phyloP scores from a whole-genome alignment of 1,140 invertebrate species.

The Meloidogyne hapla region DNA sequence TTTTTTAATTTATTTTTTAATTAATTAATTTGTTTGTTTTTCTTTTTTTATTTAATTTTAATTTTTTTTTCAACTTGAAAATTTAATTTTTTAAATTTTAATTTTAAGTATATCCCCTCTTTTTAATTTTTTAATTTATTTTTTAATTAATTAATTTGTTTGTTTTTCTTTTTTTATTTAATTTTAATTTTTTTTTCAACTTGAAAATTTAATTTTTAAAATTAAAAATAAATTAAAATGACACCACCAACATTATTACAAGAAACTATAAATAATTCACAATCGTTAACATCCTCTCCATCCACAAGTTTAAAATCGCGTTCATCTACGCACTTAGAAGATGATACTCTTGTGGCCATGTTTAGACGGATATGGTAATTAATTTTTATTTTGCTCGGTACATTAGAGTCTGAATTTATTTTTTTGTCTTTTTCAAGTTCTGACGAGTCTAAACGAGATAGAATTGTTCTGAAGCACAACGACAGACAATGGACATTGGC shows the following conservation, averaged over 20 bases:
- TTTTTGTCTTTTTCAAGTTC: not conserved
- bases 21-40: not conserved
- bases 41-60: not conserved
- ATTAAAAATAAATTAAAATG: constrained; percentile 1
- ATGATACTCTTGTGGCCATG: constrained; percentile 10
- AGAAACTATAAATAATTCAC: not conserved
- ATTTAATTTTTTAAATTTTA: too few relatives aligned
- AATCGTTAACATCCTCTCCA: not conserved
- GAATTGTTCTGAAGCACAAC: constrained; percentile 43
- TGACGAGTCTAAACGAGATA: constrained; percentile 29
- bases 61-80: too few relatives aligned
- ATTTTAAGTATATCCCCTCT: not conserved
- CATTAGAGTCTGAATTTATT: too few relatives aligned
- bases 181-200: not conserved
- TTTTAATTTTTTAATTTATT: not conserved
- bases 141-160: not conserved
- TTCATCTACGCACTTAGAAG: not conserved
- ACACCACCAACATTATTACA: not conserved
- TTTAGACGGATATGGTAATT: constrained; percentile 15
- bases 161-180: not conserved
- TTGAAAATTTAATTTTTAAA: not conserved
- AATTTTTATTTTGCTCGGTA: not conserved
- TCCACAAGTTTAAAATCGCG: not conserved
- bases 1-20: constrained; percentile 14
- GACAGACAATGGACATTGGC: constrained; percentile 47